Conservation (phyloP, 2,113 vertebrate species). For the Anhinga anhinga region DNA sequence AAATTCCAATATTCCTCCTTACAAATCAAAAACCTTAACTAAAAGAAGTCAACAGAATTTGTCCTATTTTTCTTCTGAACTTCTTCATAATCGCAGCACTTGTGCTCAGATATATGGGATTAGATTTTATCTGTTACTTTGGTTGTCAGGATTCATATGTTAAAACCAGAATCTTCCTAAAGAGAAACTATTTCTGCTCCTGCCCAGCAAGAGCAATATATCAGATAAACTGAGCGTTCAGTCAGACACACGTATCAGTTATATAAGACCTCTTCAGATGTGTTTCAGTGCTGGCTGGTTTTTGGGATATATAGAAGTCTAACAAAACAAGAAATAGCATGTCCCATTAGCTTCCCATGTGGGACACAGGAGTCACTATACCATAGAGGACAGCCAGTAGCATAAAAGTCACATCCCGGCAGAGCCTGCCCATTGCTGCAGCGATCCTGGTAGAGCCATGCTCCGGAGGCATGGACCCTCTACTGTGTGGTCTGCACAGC, state of each 20-base stretch:
- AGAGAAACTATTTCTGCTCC: not conserved
- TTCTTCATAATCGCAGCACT: not conserved
- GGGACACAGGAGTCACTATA: rapidly evolving
- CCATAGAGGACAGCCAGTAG: not conserved
- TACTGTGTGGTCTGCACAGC: not conserved
- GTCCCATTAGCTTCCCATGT: not conserved
- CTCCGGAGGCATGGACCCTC: rapidly evolving
- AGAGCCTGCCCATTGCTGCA: not conserved
- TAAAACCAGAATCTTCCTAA: not conserved
- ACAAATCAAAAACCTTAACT: not conserved
- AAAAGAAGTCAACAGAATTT: not conserved
- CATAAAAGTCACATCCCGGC: not conserved
- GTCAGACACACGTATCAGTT: rapidly evolving
- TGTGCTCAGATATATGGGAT: not conserved
- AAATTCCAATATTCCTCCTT: not conserved
- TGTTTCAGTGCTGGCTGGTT: not conserved
- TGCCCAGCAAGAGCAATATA: not conserved
- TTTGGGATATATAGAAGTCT: not conserved
- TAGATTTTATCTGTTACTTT: not conserved
- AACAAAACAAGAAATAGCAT: not conserved
- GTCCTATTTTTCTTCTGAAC: not conserved
- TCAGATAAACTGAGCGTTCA: not conserved
- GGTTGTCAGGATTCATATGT: not conserved
- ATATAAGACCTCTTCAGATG: not conserved
- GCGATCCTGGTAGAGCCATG: not conserved